phyloP scores from a whole-genome alignment of 2,113 vertebrate genomes.

The Rhineura floridana region DNA sequence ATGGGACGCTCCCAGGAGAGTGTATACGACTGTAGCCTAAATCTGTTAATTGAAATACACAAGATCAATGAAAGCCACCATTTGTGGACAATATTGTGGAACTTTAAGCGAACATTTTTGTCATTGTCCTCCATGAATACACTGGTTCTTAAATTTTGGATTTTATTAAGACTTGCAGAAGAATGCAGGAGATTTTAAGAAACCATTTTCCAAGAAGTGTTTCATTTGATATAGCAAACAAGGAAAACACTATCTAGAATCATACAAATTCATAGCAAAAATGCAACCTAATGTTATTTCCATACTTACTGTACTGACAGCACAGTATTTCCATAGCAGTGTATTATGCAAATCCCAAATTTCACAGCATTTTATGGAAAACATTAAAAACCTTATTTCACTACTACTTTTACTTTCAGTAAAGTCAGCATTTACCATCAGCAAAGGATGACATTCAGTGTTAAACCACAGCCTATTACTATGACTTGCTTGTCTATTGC shows the following conservation, averaged over 20 bases:
- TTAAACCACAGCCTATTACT: not conserved
- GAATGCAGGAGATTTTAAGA: not conserved
- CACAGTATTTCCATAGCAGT: not conserved
- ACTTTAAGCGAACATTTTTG: not conserved
- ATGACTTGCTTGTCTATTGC: no score
- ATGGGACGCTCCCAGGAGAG: no score
- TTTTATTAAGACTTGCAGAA: not conserved
- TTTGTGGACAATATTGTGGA: not conserved
- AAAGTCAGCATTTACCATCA: no score
- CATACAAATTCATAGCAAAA: slow-evolving; percentile 1
- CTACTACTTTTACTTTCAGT: slow-evolving; percentile 5
- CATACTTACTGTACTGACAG: slow-evolving; percentile 12
- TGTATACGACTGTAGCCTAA: no score
- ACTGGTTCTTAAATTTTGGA: not conserved
- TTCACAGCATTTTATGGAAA: slow-evolving; percentile 40
- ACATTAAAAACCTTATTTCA: slow-evolving; percentile 57
- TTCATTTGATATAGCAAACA: not conserved
- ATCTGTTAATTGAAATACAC: not conserved
- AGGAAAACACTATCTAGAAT: not conserved
- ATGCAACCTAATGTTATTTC: slow-evolving; percentile 31
- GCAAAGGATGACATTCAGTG: no score
- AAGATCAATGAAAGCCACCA: not conserved
- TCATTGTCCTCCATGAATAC: not conserved
- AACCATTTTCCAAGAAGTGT: not conserved
- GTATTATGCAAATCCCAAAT: slow-evolving; percentile 42